Percentiles rank a stretch among this genome's conserved stretches.
Evolutionary conservation across 2,888 invertebrate genomes (phyloP).

Genomic region (Pyrrhia umbra): DNA sequence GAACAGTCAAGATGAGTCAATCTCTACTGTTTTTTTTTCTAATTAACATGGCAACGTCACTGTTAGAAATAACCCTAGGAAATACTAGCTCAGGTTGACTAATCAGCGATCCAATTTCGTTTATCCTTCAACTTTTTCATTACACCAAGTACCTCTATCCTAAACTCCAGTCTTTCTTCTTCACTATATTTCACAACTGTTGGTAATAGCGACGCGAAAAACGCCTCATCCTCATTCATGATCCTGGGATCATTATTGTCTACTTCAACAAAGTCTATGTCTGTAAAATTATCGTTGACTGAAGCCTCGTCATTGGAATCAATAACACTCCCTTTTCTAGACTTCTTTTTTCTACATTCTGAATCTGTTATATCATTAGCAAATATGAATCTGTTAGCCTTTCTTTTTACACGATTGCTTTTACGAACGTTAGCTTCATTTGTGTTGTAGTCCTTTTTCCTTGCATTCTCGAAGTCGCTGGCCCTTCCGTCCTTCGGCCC

Average conservation of each 20-base stretch:
- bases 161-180: constrained; percentile 83
- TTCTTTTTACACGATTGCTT: constrained; percentile 24
- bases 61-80: too few relatives aligned
- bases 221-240: constrained; percentile 88
- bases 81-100: background rate
- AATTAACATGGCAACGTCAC: too few relatives aligned
- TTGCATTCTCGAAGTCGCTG: constrained; percentile 30
- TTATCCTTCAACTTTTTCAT: constrained; percentile 83
- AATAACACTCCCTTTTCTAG: constrained; percentile 26
- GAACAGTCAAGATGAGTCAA: too few relatives aligned
- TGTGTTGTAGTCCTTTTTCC: constrained; percentile 11
- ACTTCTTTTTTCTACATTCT: constrained; percentile 45
- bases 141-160: constrained; percentile 81
- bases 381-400: constrained; percentile 57
- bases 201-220: constrained; percentile 84
- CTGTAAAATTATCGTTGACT: constrained; percentile 26
- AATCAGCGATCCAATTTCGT: constrained; percentile 68
- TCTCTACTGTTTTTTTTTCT: too few relatives aligned
- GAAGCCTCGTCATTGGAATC: constrained; percentile 20
- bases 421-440: constrained; percentile 40
- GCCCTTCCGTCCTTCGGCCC: constrained; percentile 32
- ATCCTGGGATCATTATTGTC: constrained; percentile 79
- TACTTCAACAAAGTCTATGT: constrained; percentile 74
- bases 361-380: constrained; percentile 19
- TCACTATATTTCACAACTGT: constrained; percentile 83